Evolutionary conservation across 2,113 vertebrate genomes (phyloP).

Genomic region (Stegastes partitus): DNA sequence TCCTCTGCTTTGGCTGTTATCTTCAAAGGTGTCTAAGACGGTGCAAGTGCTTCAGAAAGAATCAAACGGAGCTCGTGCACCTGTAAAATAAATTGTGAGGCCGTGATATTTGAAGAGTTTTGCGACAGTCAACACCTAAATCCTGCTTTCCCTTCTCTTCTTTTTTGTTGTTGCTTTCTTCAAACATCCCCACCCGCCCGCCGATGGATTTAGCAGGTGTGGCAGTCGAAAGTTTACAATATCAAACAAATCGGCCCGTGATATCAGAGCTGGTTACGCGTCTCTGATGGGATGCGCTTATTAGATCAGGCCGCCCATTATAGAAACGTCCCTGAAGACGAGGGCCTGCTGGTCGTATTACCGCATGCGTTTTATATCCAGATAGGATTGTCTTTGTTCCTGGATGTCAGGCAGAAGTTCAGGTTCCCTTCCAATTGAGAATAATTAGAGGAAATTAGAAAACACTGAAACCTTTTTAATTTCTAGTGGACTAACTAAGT

Average conservation of each 20-base stretch:
- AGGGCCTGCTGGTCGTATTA: constrained; percentile 38
- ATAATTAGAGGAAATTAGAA: background rate
- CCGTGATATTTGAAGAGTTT: constrained; percentile 61
- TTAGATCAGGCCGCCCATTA: constrained; percentile 30
- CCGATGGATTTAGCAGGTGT: constrained; percentile 31
- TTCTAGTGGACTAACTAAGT: too few relatives aligned
- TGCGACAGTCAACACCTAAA: constrained; percentile 34
- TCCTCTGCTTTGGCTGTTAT: constrained; percentile 55
- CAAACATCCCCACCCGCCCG: constrained; percentile 26
- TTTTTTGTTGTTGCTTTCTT: background rate
- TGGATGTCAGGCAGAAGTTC: constrained; percentile 5
- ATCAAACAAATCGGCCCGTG: constrained; percentile 48
- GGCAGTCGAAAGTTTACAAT: constrained; percentile 45
- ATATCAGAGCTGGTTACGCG: constrained; percentile 43
- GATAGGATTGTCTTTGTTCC: constrained; percentile 40
- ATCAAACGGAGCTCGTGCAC: constrained; percentile 61
- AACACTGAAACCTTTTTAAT: background rate
- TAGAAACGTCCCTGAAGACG: constrained; percentile 37
- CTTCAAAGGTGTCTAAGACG: constrained; percentile 77
- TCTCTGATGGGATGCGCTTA: constrained; percentile 35
- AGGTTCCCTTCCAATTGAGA: background rate
- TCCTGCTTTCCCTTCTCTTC: constrained; percentile 13
- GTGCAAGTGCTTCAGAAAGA: constrained; percentile 66
- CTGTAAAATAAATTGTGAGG: constrained; percentile 59
- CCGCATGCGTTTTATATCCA: constrained; percentile 33